Evolutionary conservation across 2,888 invertebrate genomes (phyloP).

Genomic region (Myathropa florea): DNA sequence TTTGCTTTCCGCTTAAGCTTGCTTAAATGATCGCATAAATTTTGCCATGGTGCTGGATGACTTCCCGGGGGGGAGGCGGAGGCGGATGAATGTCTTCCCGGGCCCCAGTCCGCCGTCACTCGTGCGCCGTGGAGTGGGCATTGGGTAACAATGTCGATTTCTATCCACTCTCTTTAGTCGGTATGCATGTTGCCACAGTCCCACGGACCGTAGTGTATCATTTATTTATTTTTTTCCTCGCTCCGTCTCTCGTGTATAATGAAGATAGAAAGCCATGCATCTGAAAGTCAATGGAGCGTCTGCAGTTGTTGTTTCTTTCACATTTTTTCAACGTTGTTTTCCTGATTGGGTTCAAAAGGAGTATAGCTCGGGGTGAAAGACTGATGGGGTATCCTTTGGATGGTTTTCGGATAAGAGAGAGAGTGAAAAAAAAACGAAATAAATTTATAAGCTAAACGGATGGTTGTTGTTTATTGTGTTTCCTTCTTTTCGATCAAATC

Average conservation of each 20-base stretch:
- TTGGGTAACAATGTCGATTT: conserved; percentile 43
- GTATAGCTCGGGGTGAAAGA: conserved; percentile 17
- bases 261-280: conserved; percentile 51
- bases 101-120: not conserved
- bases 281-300: conserved; percentile 47
- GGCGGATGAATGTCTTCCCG: not conserved
- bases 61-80: not conserved
- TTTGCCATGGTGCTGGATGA: conserved; percentile 20
- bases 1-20: conserved; percentile 50
- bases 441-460: conserved; percentile 11
- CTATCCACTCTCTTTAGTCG: conserved; percentile 36
- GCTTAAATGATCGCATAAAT: conserved; percentile 52
- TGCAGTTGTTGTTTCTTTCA: conserved; percentile 27
- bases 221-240: not conserved
- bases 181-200: conserved; percentile 31
- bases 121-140: not conserved
- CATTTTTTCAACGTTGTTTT: not conserved
- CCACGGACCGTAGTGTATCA: not conserved
- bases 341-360: conserved; percentile 45
- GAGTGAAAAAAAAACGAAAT: not conserved
- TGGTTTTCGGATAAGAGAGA: not conserved
- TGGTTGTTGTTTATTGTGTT: conserved; percentile 9
- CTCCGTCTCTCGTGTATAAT: conserved; percentile 4
- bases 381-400: conserved; percentile 17
- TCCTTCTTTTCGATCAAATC: conserved; percentile 13